phyloP scores from a whole-genome alignment of 2,888 invertebrate genomes.

The Conops quadrifasciatus region DNA sequence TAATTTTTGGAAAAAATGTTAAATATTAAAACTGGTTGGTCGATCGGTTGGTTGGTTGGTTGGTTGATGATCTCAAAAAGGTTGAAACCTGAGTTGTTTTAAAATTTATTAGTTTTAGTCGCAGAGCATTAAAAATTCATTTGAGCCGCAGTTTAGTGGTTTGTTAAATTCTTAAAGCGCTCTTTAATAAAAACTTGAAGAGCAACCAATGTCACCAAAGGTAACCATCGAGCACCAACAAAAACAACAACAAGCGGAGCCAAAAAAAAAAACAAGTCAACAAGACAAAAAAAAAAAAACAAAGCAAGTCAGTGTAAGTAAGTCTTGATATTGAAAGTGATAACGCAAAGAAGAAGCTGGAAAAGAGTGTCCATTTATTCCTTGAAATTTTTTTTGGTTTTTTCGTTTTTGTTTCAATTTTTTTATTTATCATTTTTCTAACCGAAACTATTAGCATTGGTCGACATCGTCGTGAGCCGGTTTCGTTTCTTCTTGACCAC shows the following conservation, averaged over 20 bases:
- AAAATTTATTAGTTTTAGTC: not conserved
- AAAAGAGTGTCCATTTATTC: not conserved
- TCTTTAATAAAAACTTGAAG: not conserved
- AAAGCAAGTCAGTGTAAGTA: not conserved
- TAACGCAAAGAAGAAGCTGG: not conserved
- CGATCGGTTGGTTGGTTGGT: too few species aligned
- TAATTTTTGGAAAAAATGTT: conserved; percentile 25
- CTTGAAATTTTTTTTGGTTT: not conserved
- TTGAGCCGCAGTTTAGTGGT: not conserved
- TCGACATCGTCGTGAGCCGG: too few species aligned
- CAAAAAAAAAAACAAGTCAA: not conserved
- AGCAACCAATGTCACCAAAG: not conserved
- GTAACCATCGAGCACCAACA: not conserved
- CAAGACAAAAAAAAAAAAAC: not conserved
- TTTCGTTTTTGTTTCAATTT: not conserved
- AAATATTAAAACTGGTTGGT: conserved; percentile 31
- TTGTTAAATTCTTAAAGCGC: conserved; percentile 6
- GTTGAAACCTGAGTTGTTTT: not conserved
- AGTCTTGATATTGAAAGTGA: too few species aligned
- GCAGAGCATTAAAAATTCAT: conserved; percentile 1
- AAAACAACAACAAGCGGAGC: not conserved
- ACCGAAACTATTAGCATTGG: too few species aligned
- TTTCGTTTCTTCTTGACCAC: too few species aligned
- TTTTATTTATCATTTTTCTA: not conserved
- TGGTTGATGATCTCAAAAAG: too few species aligned